These are phyloP conservation scores for Oryzias curvinotus DNA, from an alignment of 2,113 vertebrate genomes.

Conservation along the genomic window DNA sequence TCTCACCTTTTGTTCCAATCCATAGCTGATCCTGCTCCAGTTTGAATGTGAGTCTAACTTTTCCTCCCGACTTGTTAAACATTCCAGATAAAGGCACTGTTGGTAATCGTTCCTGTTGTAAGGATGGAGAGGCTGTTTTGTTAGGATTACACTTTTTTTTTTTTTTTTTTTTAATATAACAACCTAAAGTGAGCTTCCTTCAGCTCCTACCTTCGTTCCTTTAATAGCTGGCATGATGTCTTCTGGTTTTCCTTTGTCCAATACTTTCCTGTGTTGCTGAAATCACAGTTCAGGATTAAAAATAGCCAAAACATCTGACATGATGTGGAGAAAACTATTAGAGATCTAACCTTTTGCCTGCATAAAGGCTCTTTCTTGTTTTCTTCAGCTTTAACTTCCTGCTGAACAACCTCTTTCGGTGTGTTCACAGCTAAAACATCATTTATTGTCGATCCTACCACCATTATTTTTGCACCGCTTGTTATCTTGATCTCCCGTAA, in stretches of 20 bases:
- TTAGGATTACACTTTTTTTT: not conserved
- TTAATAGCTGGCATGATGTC: slow-evolving; percentile 94
- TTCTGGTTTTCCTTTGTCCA: slow-evolving; percentile 99
- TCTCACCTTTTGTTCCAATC: slow-evolving; percentile 97
- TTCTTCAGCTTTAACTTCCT: slow-evolving; percentile 95
- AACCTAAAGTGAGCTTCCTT: not conserved
- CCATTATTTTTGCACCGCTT: slow-evolving; percentile 98
- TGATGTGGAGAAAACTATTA: not conserved
- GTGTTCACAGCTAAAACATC: slow-evolving; percentile 97
- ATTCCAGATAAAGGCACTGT: slow-evolving; percentile 97
- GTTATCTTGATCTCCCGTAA: slow-evolving; percentile 95
- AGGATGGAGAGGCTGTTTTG: not conserved
- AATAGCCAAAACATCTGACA: not conserved
- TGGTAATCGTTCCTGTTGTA: slow-evolving; percentile 90
- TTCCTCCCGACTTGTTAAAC: slow-evolving; percentile 98
- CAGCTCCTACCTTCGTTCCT: slow-evolving; percentile 85
- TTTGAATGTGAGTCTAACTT: slow-evolving; percentile 97
- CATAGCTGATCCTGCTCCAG: slow-evolving; percentile 98
- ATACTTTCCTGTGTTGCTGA: slow-evolving; percentile 98
- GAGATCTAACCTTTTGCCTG: slow-evolving; percentile 87
- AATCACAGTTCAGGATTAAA: slow-evolving; percentile 48
- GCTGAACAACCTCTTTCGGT: slow-evolving; percentile 93
- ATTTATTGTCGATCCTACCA: slow-evolving; percentile 97
- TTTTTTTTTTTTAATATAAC: not conserved
- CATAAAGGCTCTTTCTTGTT: slow-evolving; percentile 97